Evolutionary conservation across 2,888 invertebrate genomes (phyloP), one percentile per base, ranked within the genome.

Genomic region (Drosophila incognita): DNA sequence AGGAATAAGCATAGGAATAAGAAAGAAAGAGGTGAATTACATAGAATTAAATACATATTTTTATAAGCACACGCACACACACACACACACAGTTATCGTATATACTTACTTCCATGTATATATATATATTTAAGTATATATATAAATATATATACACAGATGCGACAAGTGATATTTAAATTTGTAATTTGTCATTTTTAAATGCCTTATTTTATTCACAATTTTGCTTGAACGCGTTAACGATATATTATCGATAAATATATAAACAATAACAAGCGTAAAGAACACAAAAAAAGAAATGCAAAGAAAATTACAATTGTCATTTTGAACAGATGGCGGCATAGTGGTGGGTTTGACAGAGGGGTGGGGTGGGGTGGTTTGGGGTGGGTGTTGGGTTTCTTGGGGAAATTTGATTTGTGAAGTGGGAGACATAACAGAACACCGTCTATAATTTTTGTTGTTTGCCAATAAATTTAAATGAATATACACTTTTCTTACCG

Each of bases 401-500:
- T 46, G 53, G 36, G 27, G 51, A n/a, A 35, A 31, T 51, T 71
- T 35, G 63, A 57, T 53, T 35, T 51, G 61, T 71, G 49, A 29
- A 48, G 53, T 62, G 42, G 36, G 27, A 67, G 62, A 67, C 67
- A 68, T 75, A 79, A 86, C 58, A 80, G 64, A 76, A 81, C 70
- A 82, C 74, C 65, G 49, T 75, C 76, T 89, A 82, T 46, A 46
- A 15, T 21, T 46, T 15, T 24, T 46, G 46, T 15, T 15, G 8
- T 57, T 76, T 79, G 86, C 86, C 86, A 87, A 87, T 87, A 89
- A 73, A 81, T 74, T 21, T 18, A 78, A 83, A 79, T 74, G 62
- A 56, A 83, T 79, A 85, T 70, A 83, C 73, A 81, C 78, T 75
- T 82, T 84, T 91, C 91, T 91, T 91, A 91, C 91, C 91, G 91